Percentiles rank a stretch among this genome's conserved stretches.
phyloP scores from a whole-genome alignment of 2,888 invertebrate species.

The Conops quadrifasciatus region DNA sequence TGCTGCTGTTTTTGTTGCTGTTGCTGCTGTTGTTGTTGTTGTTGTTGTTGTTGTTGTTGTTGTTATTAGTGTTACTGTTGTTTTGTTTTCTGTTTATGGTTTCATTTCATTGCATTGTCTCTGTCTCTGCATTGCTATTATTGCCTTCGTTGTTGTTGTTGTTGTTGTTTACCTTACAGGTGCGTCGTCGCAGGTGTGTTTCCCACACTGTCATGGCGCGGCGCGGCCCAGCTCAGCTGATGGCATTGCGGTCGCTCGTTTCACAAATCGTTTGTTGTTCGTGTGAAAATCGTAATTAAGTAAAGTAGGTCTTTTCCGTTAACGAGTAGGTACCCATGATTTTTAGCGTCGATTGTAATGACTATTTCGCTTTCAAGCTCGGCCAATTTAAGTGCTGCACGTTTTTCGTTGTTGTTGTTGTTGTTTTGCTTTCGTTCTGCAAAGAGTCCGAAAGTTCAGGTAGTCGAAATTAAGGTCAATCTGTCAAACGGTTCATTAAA shows the following conservation, averaged over 20 bases:
- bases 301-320: no score
- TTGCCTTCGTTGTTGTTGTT: conserved; percentile 22
- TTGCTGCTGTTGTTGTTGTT: neutral
- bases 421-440: no score
- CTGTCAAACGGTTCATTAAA: no score
- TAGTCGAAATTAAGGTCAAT: no score
- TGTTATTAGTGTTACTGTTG: neutral
- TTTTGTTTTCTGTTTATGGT: conserved; percentile 4
- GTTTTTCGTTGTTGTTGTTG: no score
- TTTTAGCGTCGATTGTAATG: no score
- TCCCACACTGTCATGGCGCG: conserved; percentile 51
- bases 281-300: conserved; percentile 62
- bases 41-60: neutral
- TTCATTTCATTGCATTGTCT: neutral
- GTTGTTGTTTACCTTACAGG: conserved; percentile 56
- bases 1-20: no score
- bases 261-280: conserved; percentile 54
- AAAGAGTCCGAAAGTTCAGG: no score
- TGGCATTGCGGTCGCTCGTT: conserved; percentile 34
- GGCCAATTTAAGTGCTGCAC: no score
- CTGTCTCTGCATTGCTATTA: conserved; percentile 3
- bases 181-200: conserved; percentile 63
- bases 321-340: no score
- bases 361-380: no score
- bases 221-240: conserved; percentile 44